A percentile compares a stretch with the other conserved stretches of the same genome.
phyloP scores from a whole-genome alignment of 2,888 invertebrate species.

The Archaeoteleia sp. region DNA sequence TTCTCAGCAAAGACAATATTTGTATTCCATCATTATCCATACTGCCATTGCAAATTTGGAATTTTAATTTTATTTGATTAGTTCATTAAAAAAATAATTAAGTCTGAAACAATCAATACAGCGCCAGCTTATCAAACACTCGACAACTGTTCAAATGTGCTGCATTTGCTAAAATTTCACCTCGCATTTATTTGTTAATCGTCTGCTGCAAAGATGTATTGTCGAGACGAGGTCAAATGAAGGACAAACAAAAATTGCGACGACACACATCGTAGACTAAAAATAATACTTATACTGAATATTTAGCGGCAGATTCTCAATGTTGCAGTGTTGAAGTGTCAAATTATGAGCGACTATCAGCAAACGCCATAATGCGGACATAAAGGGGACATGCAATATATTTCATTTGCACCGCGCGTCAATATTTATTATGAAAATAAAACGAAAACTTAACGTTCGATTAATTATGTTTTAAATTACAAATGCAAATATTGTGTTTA shows the following conservation, averaged over 20 bases:
- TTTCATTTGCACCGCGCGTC: no score
- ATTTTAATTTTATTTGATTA: slow-evolving; percentile 43
- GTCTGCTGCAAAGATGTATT: slow-evolving; percentile 58
- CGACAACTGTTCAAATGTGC: slow-evolving; percentile 53
- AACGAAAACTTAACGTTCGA: no score
- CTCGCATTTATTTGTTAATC: slow-evolving; percentile 62
- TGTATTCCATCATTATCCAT: slow-evolving; percentile 19
- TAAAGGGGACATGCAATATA: neutral
- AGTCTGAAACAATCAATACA: slow-evolving; percentile 39
- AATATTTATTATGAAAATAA: no score
- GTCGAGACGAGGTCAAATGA: slow-evolving; percentile 61
- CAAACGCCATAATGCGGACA: neutral
- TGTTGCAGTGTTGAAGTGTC: slow-evolving; percentile 10
- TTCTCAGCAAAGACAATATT: slow-evolving; percentile 13
- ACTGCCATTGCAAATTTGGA: slow-evolving; percentile 23
- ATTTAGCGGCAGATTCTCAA: slow-evolving; percentile 30
- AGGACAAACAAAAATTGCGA: slow-evolving; percentile 59
- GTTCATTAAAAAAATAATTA: slow-evolving; percentile 29
- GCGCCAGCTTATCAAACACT: slow-evolving; percentile 39
- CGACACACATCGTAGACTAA: slow-evolving; percentile 50
- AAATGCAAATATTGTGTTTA: no score
- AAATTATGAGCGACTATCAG: slow-evolving; percentile 3
- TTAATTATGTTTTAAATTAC: no score
- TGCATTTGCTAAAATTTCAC: slow-evolving; percentile 49
- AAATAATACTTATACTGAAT: slow-evolving; percentile 46